Evolutionary conservation across 2,113 vertebrate genomes (phyloP).

Genomic region (Tachysurus vachellii): DNA sequence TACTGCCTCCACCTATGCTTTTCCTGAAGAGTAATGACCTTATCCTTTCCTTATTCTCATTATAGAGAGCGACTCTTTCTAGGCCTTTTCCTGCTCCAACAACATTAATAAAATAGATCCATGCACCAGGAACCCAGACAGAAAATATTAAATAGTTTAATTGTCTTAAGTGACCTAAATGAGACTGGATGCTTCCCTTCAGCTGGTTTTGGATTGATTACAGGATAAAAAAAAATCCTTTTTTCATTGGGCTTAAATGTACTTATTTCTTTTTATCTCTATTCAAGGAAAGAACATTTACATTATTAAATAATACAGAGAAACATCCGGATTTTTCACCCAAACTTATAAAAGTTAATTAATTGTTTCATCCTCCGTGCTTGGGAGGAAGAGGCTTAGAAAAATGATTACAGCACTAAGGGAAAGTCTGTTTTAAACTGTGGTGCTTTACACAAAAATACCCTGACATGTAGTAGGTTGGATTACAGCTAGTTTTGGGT

Average conservation of each 20-base stretch:
- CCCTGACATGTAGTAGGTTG: not conserved
- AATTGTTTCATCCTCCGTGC: slow-evolving; percentile 56
- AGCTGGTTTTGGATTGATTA: slow-evolving; percentile 45
- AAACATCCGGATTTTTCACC: slow-evolving; percentile 60
- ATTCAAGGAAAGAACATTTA: slow-evolving; percentile 48
- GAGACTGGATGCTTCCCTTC: slow-evolving; percentile 34
- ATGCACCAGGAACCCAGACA: not conserved
- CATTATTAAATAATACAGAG: slow-evolving; percentile 45
- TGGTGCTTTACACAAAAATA: not conserved
- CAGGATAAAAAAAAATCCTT: slow-evolving; percentile 16
- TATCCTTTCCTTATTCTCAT: not conserved
- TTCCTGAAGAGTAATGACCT: too few relatives aligned
- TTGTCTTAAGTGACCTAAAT: slow-evolving; percentile 42
- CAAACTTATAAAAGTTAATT: slow-evolving; percentile 59
- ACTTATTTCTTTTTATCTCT: slow-evolving; percentile 50
- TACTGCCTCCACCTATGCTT: too few relatives aligned
- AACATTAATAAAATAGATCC: not conserved
- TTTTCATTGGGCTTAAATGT: slow-evolving; percentile 37
- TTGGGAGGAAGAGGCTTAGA: slow-evolving; percentile 35
- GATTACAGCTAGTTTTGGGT: not conserved
- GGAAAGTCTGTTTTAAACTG: slow-evolving; percentile 12
- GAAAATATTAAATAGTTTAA: slow-evolving; percentile 29
- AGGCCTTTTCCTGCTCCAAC: not conserved
- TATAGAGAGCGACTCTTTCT: not conserved
- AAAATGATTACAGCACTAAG: slow-evolving; percentile 48